A percentile compares a stretch with the other conserved stretches of the same genome.
Evolutionary conservation across 2,888 invertebrate genomes (phyloP).

Genomic region (Dendrolimus pini): DNA sequence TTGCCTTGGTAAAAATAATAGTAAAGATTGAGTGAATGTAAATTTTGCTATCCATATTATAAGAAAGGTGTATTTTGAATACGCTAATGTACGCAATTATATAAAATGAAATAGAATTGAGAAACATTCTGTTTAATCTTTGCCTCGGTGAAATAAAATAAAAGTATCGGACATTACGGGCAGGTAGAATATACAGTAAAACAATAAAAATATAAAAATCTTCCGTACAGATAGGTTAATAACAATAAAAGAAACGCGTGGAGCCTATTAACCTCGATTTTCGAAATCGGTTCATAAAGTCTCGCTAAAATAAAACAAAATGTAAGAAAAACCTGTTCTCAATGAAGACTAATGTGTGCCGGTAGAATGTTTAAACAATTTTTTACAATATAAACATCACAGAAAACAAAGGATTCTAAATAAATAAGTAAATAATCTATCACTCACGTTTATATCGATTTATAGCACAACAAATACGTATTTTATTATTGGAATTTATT

Average conservation of each 20-base stretch:
- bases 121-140: too few species aligned
- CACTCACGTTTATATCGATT: constrained; percentile 20
- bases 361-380: neutral
- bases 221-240: neutral
- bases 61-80: too few species aligned
- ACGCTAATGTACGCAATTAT: too few species aligned
- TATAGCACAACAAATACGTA: constrained; percentile 9
- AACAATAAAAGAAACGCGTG: constrained; percentile 10
- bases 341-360: constrained; percentile 13
- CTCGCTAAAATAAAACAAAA: constrained; percentile 27
- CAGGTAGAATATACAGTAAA: neutral
- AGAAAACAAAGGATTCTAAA: constrained; percentile 2
- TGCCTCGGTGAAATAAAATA: too few species aligned
- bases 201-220: neutral
- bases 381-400: neutral
- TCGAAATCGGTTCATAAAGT: constrained; percentile 11
- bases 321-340: constrained; percentile 48
- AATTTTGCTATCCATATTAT: too few species aligned
- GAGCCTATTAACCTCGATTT: constrained; percentile 1
- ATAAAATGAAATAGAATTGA: too few species aligned
- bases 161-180: too few species aligned
- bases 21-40: too few species aligned
- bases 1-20: too few species aligned
- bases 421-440: neutral
- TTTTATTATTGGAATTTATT: constrained; percentile 14